Percentiles rank a stretch among this genome's conserved stretches.
Conservation (phyloP, 1,140 invertebrate species). For the Eubasilissa regina region DNA sequence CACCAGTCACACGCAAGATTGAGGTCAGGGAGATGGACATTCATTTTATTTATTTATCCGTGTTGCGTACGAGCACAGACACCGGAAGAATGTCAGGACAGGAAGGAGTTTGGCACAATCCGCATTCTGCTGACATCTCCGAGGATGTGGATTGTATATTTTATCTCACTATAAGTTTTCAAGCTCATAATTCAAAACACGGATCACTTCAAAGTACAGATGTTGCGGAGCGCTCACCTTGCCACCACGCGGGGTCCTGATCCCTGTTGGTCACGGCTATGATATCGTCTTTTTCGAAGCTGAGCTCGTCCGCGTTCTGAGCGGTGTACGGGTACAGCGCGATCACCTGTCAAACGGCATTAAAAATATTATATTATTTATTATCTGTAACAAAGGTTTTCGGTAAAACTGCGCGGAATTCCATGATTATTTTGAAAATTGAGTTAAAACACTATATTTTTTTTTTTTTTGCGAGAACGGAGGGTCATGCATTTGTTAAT, state of each 20-base stretch:
- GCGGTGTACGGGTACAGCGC: constrained; percentile 94
- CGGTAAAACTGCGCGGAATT: no score
- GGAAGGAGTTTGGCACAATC: neutral
- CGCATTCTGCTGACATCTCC: no score
- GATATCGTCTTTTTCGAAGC: constrained; percentile 94
- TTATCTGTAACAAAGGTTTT: no score
- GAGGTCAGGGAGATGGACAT: no score
- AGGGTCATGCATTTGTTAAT: no score
- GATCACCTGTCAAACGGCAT: constrained; percentile 81
- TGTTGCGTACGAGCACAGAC: neutral
- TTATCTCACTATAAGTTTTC: neutral
- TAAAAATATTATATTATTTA: no score
- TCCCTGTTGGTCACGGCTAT: constrained; percentile 93
- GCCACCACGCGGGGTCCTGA: constrained; percentile 95
- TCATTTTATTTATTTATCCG: no score
- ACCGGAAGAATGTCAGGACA: neutral
- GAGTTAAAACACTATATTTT: no score
- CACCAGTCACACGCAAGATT: no score
- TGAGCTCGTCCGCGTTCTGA: constrained; percentile 94
- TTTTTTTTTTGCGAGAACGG: no score
- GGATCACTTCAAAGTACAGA: neutral
- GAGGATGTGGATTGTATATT: no score
- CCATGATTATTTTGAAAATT: no score
- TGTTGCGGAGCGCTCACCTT: constrained; percentile 64
- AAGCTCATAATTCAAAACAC: neutral